phyloP scores from a whole-genome alignment of 2,113 vertebrate genomes.

The Vombatus ursinus region DNA sequence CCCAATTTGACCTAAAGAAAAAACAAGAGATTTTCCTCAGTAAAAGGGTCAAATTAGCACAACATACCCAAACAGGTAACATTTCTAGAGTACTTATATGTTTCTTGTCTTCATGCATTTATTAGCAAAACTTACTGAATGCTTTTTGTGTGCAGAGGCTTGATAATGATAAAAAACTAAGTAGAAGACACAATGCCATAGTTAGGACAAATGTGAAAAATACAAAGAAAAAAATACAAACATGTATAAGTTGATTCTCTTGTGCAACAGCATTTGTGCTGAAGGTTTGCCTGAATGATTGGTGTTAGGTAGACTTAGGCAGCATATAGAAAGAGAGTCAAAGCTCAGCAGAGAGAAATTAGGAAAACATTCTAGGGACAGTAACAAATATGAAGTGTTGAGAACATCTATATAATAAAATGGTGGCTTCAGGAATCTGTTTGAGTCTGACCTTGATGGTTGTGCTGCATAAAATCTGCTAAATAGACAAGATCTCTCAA shows the following conservation, averaged over 20 bases:
- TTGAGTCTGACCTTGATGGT: neutral
- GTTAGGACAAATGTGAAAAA: neutral
- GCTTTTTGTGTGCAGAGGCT: fast-evolving
- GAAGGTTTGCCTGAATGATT: neutral
- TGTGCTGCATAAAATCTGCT: neutral
- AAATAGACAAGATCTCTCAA: neutral
- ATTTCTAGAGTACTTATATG: neutral
- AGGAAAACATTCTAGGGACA: neutral
- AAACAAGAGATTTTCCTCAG: slow-evolving; percentile 81
- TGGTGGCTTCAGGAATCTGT: neutral
- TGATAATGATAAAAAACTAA: neutral
- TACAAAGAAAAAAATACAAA: neutral
- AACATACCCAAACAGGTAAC: slow-evolving; percentile 70
- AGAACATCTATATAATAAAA: neutral
- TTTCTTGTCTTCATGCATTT: neutral
- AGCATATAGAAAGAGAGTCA: neutral
- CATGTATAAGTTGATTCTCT: neutral
- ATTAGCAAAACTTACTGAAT: no score
- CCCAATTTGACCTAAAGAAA: slow-evolving; percentile 86
- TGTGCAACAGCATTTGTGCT: neutral
- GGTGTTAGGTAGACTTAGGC: neutral
- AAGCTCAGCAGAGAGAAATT: neutral
- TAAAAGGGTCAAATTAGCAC: slow-evolving; percentile 40
- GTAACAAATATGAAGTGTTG: neutral
- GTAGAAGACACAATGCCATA: neutral